Conservation (phyloP, 2,888 invertebrate species). For the Oligia latruncula region DNA sequence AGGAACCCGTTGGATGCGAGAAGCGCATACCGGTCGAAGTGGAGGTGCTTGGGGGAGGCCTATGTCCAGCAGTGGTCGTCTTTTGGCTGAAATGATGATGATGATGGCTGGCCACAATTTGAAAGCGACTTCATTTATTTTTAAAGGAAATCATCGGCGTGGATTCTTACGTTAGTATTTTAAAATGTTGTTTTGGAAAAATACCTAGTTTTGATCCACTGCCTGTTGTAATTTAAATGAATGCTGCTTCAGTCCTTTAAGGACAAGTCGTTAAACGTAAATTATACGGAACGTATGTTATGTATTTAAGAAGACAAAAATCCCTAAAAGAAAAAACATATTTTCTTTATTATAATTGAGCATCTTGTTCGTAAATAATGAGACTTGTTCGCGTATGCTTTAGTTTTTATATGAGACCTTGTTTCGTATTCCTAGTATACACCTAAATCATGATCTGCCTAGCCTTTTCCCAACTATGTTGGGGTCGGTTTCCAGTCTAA, state of each 20-base stretch:
- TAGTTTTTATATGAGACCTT: constrained; percentile 26
- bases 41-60: too few species aligned
- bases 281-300: constrained; percentile 4
- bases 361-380: constrained; percentile 41
- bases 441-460: neutral
- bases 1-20: too few species aligned
- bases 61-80: too few species aligned
- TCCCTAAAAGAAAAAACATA: neutral
- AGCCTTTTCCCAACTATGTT: too few species aligned
- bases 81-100: too few species aligned
- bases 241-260: neutral
- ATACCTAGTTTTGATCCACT: neutral
- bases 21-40: too few species aligned
- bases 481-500: too few species aligned
- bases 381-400: constrained; percentile 25
- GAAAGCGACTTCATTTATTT: neutral
- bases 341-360: constrained; percentile 48
- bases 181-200: neutral
- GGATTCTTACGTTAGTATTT: neutral
- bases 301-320: constrained; percentile 14
- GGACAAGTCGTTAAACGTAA: constrained; percentile 24
- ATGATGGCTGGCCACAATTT: too few species aligned
- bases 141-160: neutral
- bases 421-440: constrained; percentile 19
- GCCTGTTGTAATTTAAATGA: neutral